Percentiles rank a stretch among this genome's conserved stretches.
Conservation (phyloP, 1,140 invertebrate genomes). For the Drosophila athabasca region DNA sequence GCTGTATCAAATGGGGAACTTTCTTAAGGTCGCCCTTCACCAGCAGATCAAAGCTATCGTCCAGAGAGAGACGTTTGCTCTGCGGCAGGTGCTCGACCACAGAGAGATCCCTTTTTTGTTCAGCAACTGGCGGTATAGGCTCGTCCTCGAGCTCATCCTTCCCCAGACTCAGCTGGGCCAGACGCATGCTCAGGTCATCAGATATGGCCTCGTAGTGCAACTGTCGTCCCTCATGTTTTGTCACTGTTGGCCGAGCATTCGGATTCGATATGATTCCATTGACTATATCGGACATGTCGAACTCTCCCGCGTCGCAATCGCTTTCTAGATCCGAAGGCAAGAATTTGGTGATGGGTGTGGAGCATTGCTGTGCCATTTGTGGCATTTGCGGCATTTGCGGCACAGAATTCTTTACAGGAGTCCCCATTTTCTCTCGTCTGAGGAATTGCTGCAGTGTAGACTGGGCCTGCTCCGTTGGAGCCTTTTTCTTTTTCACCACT, state of each 20-base stretch:
- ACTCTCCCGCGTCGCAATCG: conserved; percentile 81
- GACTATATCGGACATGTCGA: conserved; percentile 86
- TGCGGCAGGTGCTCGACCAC: conserved; percentile 17
- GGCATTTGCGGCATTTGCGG: neutral
- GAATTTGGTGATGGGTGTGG: conserved; percentile 66
- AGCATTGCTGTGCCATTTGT: conserved; percentile 47
- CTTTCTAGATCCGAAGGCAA: conserved; percentile 69
- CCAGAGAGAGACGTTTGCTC: conserved; percentile 52
- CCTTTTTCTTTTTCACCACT: conserved; percentile 46
- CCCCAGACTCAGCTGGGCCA: conserved; percentile 49
- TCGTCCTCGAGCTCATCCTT: neutral
- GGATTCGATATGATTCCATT: conserved; percentile 85
- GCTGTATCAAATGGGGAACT: conserved; percentile 4
- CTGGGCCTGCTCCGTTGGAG: conserved; percentile 22
- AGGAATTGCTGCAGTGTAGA: conserved; percentile 83
- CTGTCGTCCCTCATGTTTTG: conserved; percentile 50
- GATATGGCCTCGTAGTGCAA: conserved; percentile 63
- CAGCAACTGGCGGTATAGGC: neutral
- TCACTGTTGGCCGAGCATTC: conserved; percentile 40
- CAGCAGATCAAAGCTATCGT: conserved; percentile 74
- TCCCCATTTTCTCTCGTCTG: conserved; percentile 24
- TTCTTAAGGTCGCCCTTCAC: conserved; percentile 52
- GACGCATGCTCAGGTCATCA: conserved; percentile 54
- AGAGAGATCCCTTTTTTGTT: conserved; percentile 55
- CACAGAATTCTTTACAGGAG: neutral